A percentile compares a stretch with the other conserved stretches of the same genome.
phyloP scores from a whole-genome alignment of 1,140 invertebrate genomes.

The Drosophila ficusphila region DNA sequence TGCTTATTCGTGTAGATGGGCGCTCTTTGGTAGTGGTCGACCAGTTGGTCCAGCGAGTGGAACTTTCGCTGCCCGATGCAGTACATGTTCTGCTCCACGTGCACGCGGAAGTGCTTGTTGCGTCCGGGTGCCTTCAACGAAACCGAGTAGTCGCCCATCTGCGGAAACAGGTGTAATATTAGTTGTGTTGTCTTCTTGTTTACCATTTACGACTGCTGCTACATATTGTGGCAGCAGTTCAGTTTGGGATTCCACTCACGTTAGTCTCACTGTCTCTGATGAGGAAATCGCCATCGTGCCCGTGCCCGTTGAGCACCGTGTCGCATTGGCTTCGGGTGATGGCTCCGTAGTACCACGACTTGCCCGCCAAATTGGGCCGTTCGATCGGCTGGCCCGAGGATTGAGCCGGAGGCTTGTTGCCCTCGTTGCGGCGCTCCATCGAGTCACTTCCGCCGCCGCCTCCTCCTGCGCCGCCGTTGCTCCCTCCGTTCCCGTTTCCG shows the following conservation, averaged over 20 bases:
- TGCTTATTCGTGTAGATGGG: conserved; percentile 99
- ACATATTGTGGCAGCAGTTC: no score
- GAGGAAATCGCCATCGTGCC: conserved; percentile 98
- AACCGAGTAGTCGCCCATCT: conserved; percentile 99
- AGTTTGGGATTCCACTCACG: conserved; percentile 87
- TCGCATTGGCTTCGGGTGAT: conserved; percentile 98
- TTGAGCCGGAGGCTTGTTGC: conserved; percentile 71
- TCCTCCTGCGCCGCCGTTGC: conserved; percentile 77
- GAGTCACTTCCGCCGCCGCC: conserved; percentile 57
- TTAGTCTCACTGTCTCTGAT: conserved; percentile 99
- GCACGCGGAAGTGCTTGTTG: conserved; percentile 99
- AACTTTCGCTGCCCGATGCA: conserved; percentile 99
- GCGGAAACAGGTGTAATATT: conserved; percentile 62
- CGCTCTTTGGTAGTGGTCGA: conserved; percentile 99
- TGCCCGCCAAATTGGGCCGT: conserved; percentile 89
- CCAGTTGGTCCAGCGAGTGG: conserved; percentile 96
- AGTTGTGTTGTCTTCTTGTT: background rate
- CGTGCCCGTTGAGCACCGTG: conserved; percentile 95
- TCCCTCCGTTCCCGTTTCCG: conserved; percentile 67
- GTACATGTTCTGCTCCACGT: conserved; percentile 96
- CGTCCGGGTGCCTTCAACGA: conserved; percentile 98
- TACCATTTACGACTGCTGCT: no score
- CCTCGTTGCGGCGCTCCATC: conserved; percentile 82
- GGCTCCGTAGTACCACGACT: conserved; percentile 98
- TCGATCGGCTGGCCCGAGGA: conserved; percentile 84